Evolutionary conservation across 2,113 vertebrate genomes (phyloP), one percentile per base, ranked within the genome.

Genomic region (Trematocara zebra): DNA sequence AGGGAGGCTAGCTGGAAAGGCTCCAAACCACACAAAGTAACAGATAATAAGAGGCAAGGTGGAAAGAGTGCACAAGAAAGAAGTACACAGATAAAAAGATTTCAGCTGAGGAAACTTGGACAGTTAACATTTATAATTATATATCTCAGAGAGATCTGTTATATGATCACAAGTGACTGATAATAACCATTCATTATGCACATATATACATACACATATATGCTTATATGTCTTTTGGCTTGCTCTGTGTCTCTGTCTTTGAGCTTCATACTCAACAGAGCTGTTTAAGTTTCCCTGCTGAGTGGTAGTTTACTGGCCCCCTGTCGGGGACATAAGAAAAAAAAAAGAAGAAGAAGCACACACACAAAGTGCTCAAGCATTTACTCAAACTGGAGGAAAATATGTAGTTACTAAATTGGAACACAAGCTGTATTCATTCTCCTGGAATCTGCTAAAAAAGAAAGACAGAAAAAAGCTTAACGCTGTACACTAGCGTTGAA

Each of bases 11-110:
- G 92, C 95, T 98, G 97, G 97, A 97, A 94, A 86, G 87, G 72
- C 82, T 97, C 97, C 97, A 98, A 98, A 93, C 97, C 98, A 97
- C 97, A 98, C 97, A 97, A 96, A 93, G 88, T 91, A 92, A 90
- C 87, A 94, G 93, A 95, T 94, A 95, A 94, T 96, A 96, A 94
- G 93, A 94, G 96, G 94, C 84, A 92, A 92, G 78, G 92, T 95
- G 94, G 92, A 95, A 89, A 84, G 95, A 88, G 91, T 28, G 37
- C 92, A 82, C 59, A 31, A 79, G 78, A 85, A 64, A 84, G 31
- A 94, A 80, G 91, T 82, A 80, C 14, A 80, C 40, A 67, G 64
- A 84, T 31, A 82, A 86, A 81, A 56, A 51, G 33, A 86, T 74
- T 57, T 86, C 79, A 85, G 80, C 82, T 14, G 88, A 90, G 52